Percentiles rank a stretch among this genome's conserved stretches.
phyloP scores from a whole-genome alignment of 2,113 vertebrate genomes.

The Cyrtonyx montezumae region DNA sequence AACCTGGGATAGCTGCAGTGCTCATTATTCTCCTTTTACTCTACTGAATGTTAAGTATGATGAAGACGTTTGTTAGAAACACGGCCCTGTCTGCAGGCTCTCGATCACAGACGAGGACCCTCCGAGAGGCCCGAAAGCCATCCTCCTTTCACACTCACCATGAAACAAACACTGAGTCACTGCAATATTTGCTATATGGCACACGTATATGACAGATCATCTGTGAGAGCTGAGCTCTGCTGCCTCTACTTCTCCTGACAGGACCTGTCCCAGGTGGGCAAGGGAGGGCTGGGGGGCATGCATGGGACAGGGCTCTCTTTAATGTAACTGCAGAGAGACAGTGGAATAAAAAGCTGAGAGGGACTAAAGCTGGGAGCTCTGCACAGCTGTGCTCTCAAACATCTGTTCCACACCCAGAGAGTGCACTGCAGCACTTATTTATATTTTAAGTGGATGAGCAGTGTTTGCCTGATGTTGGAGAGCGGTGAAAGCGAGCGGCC shows the following conservation, averaged over 20 bases:
- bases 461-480: neutral
- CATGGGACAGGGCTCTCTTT: neutral
- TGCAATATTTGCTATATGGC: accelerated
- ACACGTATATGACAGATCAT: neutral
- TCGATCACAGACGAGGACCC: neutral
- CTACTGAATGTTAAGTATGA: slow-evolving; percentile 18
- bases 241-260: neutral
- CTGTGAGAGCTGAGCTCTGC: neutral
- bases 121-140: neutral
- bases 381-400: neutral
- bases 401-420: neutral
- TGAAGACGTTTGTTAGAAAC: neutral
- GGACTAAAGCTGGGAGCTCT: neutral
- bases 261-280: neutral
- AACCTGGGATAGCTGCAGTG: slow-evolving; percentile 59
- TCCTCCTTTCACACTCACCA: accelerated
- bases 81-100: neutral
- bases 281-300: neutral
- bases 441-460: neutral
- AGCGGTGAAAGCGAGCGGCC: neutral
- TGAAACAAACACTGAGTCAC: neutral
- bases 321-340: neutral
- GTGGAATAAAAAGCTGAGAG: neutral
- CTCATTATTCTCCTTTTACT: slow-evolving; percentile 59
- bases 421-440: neutral